These are phyloP conservation scores for Chrysina gloriosa DNA, from an alignment of 2,888 invertebrate genomes.

Conservation along the genomic window DNA sequence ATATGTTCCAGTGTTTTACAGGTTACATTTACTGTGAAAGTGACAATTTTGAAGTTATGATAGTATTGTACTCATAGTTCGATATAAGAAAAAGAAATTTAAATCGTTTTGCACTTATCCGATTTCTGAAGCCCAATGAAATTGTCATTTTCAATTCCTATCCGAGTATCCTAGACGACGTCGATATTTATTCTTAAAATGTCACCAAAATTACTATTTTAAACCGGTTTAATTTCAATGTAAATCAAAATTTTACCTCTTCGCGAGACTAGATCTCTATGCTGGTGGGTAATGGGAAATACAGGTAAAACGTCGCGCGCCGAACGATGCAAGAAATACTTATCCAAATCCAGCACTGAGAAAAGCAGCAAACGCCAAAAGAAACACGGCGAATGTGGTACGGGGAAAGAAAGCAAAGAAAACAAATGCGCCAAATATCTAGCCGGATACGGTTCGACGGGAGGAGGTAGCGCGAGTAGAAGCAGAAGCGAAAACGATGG, in stretches of 20 bases:
- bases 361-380: too few relatives aligned
- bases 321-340: not conserved
- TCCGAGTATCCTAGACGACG: not conserved
- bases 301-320: not conserved
- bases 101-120: too few relatives aligned
- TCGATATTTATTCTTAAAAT: not conserved
- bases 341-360: too few relatives aligned
- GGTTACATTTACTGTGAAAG: too few relatives aligned
- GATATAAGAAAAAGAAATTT: too few relatives aligned
- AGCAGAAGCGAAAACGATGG: not conserved
- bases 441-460: not conserved
- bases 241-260: not conserved
- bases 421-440: not conserved
- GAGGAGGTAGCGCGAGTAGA: not conserved
- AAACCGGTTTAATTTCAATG: not conserved
- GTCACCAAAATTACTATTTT: not conserved
- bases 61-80: too few relatives aligned
- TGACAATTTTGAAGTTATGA: too few relatives aligned
- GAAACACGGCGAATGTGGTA: too few relatives aligned
- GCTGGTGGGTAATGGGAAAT: constrained; percentile 1
- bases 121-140: too few relatives aligned
- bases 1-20: too few relatives aligned
- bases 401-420: not conserved
- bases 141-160: too few relatives aligned
- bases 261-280: not conserved